These are phyloP conservation scores for Dipus sagitta DNA, from an alignment of 2,797 vertebrate species.

Conservation along the genomic window DNA sequence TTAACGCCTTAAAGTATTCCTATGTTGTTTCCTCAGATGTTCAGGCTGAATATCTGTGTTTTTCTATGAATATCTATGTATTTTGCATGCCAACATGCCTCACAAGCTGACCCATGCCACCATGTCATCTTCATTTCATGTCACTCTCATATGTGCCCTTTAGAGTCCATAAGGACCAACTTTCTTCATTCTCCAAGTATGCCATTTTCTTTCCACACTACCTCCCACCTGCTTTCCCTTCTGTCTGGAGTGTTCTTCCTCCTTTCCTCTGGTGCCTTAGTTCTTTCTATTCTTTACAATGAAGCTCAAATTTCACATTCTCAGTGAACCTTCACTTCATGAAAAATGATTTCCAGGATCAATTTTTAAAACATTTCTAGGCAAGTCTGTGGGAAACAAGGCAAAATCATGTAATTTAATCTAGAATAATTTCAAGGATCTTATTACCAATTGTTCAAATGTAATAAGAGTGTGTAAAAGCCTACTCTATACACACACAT, in stretches of 20 bases:
- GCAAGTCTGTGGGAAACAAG: background rate
- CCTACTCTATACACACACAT: background rate
- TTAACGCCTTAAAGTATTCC: background rate
- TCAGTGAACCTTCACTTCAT: background rate
- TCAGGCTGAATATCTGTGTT: too few species aligned
- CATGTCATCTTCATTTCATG: background rate
- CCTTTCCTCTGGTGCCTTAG: conserved; percentile 1
- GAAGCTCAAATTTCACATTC: conserved; percentile 44
- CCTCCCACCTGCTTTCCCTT: background rate
- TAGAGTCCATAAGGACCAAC: background rate
- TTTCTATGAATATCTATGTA: too few species aligned
- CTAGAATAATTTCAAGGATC: conserved; percentile 42
- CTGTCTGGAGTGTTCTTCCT: background rate
- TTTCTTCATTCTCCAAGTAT: background rate
- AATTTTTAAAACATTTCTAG: conserved; percentile 60
- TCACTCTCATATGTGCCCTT: background rate
- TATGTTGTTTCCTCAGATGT: background rate
- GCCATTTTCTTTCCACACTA: background rate
- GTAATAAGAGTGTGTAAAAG: conserved; percentile 26
- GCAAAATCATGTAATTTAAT: conserved; percentile 53
- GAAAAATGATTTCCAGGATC: conserved; percentile 51
- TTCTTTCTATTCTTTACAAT: conserved; percentile 44
- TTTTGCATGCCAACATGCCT: background rate
- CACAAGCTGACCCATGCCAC: background rate
- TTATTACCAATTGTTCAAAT: conserved; percentile 53